Evolutionary conservation across 1,140 invertebrate genomes (phyloP).

Genomic region (Ceratosolen fusciceps): DNA sequence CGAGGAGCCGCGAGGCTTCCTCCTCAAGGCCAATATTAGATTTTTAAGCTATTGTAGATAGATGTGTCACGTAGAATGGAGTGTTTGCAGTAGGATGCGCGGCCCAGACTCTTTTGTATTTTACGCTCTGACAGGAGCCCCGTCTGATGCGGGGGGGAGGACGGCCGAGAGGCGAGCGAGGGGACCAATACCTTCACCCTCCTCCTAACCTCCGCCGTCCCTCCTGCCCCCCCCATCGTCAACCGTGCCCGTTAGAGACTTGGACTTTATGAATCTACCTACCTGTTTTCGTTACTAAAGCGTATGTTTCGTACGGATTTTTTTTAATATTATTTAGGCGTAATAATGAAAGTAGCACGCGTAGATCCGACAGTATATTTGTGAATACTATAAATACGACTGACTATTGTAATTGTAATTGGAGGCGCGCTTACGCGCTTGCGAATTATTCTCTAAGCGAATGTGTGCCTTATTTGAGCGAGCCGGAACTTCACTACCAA

Average conservation of each 20-base stretch:
- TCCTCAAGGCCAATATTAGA: conserved; percentile 64
- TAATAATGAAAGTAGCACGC: conserved; percentile 38
- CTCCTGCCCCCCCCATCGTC: too few relatives aligned
- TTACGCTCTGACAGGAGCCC: conserved; percentile 44
- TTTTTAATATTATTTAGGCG: conserved; percentile 57
- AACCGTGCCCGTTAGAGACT: conserved; percentile 58
- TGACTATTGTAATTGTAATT: conserved; percentile 58
- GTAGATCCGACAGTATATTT: conserved; percentile 55
- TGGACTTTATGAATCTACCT: conserved; percentile 58
- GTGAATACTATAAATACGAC: conserved; percentile 69
- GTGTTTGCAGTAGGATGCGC: conserved; percentile 51
- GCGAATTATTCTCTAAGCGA: conserved; percentile 50
- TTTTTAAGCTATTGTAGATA: conserved; percentile 62
- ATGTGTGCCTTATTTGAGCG: conserved; percentile 47
- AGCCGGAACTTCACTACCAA: conserved; percentile 52
- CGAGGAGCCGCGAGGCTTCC: conserved; percentile 30
- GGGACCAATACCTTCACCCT: too few relatives aligned
- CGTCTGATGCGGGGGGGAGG: conserved; percentile 17
- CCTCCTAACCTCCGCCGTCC: too few relatives aligned
- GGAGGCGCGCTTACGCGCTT: conserved; percentile 47
- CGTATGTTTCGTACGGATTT: conserved; percentile 66
- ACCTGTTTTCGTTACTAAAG: conserved; percentile 65
- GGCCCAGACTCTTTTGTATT: conserved; percentile 52
- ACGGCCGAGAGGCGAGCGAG: conserved; percentile 47
- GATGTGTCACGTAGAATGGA: conserved; percentile 54